Evolutionary conservation across 23 tunicate species (phyloP).

Genomic region (Trididemnum miniatum): DNA sequence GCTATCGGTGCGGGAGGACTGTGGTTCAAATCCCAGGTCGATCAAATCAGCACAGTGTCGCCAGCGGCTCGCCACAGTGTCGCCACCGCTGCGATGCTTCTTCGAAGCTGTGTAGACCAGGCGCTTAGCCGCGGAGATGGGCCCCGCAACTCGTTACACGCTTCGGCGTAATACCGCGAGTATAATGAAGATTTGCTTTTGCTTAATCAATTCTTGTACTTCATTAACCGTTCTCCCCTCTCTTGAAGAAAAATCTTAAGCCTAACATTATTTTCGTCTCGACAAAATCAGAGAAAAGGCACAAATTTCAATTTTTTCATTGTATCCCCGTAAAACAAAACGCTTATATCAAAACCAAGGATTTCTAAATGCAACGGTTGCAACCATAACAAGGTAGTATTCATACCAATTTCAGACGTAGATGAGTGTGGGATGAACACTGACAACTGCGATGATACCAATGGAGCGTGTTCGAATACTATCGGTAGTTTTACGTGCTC

Average conservation of each 20-base stretch:
- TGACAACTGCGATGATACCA: neutral
- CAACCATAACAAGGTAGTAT: no score
- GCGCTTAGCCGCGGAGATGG: neutral
- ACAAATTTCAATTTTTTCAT: no score
- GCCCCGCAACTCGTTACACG: neutral
- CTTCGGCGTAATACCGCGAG: neutral
- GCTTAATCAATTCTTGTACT: no score
- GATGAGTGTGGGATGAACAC: slow-evolving; percentile 15
- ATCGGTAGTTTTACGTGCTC: neutral
- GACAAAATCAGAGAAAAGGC: no score
- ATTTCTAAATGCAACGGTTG: no score
- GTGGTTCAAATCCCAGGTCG: neutral
- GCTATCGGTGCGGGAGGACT: neutral
- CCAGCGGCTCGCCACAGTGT: neutral
- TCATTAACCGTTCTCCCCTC: no score
- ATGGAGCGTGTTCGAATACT: neutral
- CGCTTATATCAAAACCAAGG: no score
- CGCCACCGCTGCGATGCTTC: neutral
- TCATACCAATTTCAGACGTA: slow-evolving; percentile 25
- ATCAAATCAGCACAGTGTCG: neutral
- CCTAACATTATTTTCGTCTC: no score
- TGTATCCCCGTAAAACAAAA: no score
- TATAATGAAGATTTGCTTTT: neutral
- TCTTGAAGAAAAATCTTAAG: no score
- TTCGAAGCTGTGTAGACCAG: neutral